Evolutionary conservation across 1,140 invertebrate genomes (phyloP).

Genomic region (Potamilus streckersoni): DNA sequence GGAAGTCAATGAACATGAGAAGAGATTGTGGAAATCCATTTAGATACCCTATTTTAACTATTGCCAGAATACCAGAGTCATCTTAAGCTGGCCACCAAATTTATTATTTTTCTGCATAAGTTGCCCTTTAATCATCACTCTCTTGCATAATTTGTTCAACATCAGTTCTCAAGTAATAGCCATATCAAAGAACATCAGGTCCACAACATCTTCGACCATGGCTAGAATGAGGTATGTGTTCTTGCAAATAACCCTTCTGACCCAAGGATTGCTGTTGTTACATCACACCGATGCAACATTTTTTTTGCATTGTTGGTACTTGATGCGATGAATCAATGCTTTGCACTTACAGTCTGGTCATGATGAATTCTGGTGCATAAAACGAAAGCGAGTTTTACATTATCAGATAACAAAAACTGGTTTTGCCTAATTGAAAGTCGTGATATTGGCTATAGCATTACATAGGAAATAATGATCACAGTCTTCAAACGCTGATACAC

Average conservation of each 20-base stretch:
- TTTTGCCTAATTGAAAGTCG: neutral
- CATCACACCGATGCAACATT: conserved; percentile 5
- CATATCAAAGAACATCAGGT: conserved; percentile 13
- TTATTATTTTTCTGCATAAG: conserved; percentile 15
- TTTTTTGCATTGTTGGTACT: conserved; percentile 1
- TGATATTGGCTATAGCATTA: neutral
- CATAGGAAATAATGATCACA: neutral
- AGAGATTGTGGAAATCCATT: too few relatives aligned
- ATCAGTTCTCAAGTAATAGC: conserved; percentile 3
- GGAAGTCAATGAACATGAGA: too few relatives aligned
- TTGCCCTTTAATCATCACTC: conserved; percentile 2
- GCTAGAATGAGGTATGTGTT: conserved; percentile 2
- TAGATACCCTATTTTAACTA: too few relatives aligned
- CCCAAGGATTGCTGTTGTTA: conserved; percentile 1
- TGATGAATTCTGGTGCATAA: conserved; percentile 17
- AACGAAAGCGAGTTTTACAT: conserved; percentile 9
- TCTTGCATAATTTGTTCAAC: conserved; percentile 16
- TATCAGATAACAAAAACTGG: neutral
- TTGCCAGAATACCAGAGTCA: too few relatives aligned
- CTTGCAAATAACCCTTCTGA: neutral
- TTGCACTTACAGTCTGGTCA: neutral
- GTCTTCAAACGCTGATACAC: neutral
- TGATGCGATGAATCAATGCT: conserved; percentile 18
- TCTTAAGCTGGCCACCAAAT: conserved; percentile 20
- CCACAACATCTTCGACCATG: neutral